Base-by-base conservation (phyloP, 2,888 invertebrate genomes). In the Ceraclea dissimilis region DNA sequence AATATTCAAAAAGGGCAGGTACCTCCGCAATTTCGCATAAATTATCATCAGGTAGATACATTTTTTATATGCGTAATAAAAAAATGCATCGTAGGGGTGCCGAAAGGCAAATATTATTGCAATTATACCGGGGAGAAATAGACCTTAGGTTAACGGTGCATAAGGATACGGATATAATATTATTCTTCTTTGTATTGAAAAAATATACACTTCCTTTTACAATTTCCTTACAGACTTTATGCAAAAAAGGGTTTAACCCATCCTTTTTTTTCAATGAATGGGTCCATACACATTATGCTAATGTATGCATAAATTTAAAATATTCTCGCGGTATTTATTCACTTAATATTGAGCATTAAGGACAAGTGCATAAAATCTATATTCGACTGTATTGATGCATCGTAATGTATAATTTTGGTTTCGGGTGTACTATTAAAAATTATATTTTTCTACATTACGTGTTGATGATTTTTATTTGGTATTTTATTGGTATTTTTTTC, bases 261-360 rank as follows among this genome's bases (percentile, higher is more conserved):
- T 78, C 78, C 78, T 77, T 77, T 77, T 77, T 78, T 76, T 77
- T 77, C 74, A 74, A 74, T 76, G 73, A 77, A 76, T 76, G 75
- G 77, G 76, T 73, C 73, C 69, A 75, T 76, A 75, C 76, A 77
- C 70, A 75, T 77, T 78, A 78, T 78, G 78, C 77, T 78, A 78
- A 78, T 78, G 76, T 74, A 71, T 68, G 77, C 76, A 78, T 78
- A 77, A 74, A 75, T 75, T 77, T 74, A 66, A 68, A 70, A 67
- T 70, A 67, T 67, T 68, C 49, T 52, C 69, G 67, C 67, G 60
- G 26, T 5, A 39, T n/a, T 34, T 39, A 43, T 44, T 19, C 22
- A 16, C 48, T 6, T 52, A 33, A 56, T 33, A 55, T 26, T 59
- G 34, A 47, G 33, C 19, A 26, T 50, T 59, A 43, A 39, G 20